Percentiles rank a stretch among this genome's conserved stretches.
These are phyloP conservation scores for zebrafish (Danio rerio) DNA, from an alignment of 2,113 vertebrate species.

Conservation along the genomic window GRCz12tu NC_133186.1:5000001-5000500, in stretches of 20 bases:
- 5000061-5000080: neutral
- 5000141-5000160: neutral
- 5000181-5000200: neutral
- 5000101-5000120: neutral
- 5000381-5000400: no score
- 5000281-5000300: neutral
- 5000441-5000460: no score
- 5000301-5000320: no score
- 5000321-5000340: no score
- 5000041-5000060: neutral
- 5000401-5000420: no score
- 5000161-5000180: no score
- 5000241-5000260: neutral
- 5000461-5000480: no score
- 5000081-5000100: neutral
- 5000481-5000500: no score
- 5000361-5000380: no score
- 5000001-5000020: neutral
- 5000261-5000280: neutral
- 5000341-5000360: no score
- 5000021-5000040: neutral
- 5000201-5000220: neutral
- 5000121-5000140: neutral
- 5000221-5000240: neutral
- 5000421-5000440: no score